Percentiles rank a stretch among this genome's conserved stretches.
phyloP scores from a whole-genome alignment of 2,113 vertebrate species.

The Aythya baeri region DNA sequence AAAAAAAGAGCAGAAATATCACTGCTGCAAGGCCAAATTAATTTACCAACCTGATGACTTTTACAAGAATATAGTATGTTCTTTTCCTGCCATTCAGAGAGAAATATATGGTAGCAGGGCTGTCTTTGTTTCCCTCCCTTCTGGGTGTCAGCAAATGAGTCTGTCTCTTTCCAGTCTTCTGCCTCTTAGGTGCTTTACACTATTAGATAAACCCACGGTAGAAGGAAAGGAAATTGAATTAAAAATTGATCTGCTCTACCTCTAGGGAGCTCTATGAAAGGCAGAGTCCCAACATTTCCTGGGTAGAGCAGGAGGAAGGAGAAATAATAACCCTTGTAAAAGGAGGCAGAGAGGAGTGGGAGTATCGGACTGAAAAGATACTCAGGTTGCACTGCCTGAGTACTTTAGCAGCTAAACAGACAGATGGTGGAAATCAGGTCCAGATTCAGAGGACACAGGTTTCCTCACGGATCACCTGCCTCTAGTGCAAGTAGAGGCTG shows the following conservation, averaged over 20 bases:
- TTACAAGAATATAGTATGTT: neutral
- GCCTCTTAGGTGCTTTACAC: neutral
- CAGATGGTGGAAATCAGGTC: neutral
- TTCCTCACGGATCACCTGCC: neutral
- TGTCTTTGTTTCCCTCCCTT: neutral
- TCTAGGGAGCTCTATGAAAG: neutral
- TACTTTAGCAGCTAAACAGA: neutral
- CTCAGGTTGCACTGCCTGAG: accelerated
- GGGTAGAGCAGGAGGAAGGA: neutral
- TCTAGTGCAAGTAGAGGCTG: neutral
- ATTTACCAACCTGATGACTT: neutral
- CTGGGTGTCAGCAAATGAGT: neutral
- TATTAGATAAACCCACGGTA: accelerated
- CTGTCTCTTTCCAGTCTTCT: neutral
- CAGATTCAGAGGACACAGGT: neutral
- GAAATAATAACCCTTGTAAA: neutral
- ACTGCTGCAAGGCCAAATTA: neutral
- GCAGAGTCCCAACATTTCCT: neutral
- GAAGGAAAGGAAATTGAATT: neutral
- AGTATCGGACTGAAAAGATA: neutral
- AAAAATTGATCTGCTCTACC: neutral
- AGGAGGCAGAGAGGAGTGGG: neutral
- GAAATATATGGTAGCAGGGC: neutral
- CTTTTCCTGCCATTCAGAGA: neutral
- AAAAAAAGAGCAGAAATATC: neutral